A percentile compares a stretch with the other conserved stretches of the same genome.
These are phyloP conservation scores for Machimus atricapillus DNA, from an alignment of 2,888 invertebrate genomes.

Conservation along the genomic window DNA sequence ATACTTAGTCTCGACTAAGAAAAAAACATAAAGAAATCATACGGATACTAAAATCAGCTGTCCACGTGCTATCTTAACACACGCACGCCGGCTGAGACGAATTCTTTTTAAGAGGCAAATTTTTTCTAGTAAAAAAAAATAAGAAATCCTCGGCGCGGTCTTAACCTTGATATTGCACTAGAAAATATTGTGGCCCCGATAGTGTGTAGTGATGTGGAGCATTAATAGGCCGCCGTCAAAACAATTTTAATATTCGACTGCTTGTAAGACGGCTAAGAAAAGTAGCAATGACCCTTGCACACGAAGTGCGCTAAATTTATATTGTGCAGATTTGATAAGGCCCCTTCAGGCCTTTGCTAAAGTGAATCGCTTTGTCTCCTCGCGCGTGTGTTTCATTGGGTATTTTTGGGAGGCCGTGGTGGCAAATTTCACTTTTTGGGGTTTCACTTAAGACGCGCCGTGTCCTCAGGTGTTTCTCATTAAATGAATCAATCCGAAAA, in stretches of 20 bases:
- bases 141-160: background rate
- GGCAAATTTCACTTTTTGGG: background rate
- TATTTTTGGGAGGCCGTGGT: background rate
- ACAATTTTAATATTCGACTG: background rate
- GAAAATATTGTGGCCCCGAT: background rate
- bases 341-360: background rate
- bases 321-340: background rate
- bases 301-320: background rate
- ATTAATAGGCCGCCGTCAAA: background rate
- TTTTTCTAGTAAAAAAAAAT: background rate
- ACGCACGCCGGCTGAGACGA: background rate
- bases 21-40: background rate
- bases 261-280: background rate
- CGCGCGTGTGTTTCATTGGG: background rate
- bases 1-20: background rate
- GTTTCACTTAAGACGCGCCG: background rate
- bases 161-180: conserved; percentile 16
- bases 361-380: background rate
- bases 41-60: background rate
- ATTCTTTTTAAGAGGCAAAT: background rate
- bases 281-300: background rate
- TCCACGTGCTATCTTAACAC: background rate
- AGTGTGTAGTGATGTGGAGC: background rate
- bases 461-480: background rate
- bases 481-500: background rate